Conservation (phyloP, 2,797 vertebrate species). For the Sebastiscus albofasciatus region DNA sequence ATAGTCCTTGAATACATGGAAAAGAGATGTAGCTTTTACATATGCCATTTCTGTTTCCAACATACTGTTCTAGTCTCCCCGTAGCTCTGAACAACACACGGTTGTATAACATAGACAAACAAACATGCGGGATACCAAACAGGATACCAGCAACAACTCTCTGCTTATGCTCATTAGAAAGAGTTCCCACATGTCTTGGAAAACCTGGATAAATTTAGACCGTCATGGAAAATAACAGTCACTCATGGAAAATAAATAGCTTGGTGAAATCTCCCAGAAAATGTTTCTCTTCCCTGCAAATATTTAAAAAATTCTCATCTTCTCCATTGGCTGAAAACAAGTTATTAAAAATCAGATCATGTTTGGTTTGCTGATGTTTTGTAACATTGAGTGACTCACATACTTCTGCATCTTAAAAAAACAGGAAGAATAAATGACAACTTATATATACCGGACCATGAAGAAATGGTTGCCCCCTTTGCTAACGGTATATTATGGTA, state of each 20-base stretch:
- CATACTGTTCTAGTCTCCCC: neutral
- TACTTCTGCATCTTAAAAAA: neutral
- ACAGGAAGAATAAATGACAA: neutral
- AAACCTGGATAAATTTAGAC: slow-evolving; percentile 57
- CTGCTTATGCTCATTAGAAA: slow-evolving; percentile 16
- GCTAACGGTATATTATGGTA: neutral
- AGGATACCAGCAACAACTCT: slow-evolving; percentile 1
- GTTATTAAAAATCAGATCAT: neutral
- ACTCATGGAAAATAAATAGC: slow-evolving; percentile 43
- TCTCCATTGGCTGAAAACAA: neutral
- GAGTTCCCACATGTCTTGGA: slow-evolving; percentile 57
- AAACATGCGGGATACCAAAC: slow-evolving; percentile 35
- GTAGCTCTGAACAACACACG: neutral
- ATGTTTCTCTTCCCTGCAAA: slow-evolving; percentile 1
- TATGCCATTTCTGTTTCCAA: slow-evolving; percentile 4
- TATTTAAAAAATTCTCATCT: neutral
- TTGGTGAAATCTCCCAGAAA: slow-evolving; percentile 1
- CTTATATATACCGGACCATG: neutral
- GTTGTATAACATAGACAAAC: slow-evolving; percentile 52
- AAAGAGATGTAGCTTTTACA: neutral
- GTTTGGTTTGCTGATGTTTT: neutral
- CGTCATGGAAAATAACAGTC: slow-evolving; percentile 16
- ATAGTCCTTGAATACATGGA: neutral
- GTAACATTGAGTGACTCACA: neutral
- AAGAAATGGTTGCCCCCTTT: neutral